A percentile compares a stretch with the other conserved stretches of the same genome.
Evolutionary conservation across 2,888 invertebrate species (phyloP).

Genomic region (Drosophila setosimentum): DNA sequence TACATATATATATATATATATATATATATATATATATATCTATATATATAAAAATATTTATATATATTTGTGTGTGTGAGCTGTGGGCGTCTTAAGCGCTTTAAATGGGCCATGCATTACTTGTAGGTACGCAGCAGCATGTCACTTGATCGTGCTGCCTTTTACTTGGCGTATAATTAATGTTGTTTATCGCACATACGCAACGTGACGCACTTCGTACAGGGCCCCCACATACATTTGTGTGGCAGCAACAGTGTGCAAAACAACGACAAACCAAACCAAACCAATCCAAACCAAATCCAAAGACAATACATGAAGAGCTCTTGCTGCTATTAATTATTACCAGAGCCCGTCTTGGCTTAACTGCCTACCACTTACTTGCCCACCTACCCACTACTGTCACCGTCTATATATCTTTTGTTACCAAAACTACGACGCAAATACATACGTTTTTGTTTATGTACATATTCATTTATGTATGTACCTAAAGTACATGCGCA

Average conservation of each 20-base stretch:
- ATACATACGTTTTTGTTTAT: slow-evolving; percentile 10
- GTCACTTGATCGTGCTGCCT: slow-evolving; percentile 63
- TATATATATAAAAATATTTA: neutral
- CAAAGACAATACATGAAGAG: slow-evolving; percentile 61
- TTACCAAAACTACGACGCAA: slow-evolving; percentile 32
- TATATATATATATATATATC: neutral
- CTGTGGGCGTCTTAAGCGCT: slow-evolving; percentile 48
- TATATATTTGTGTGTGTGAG: slow-evolving; percentile 6
- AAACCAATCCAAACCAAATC: slow-evolving; percentile 7
- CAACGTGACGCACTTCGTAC: slow-evolving; percentile 59
- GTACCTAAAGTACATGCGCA: slow-evolving; percentile 7
- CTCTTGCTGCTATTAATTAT: slow-evolving; percentile 60
- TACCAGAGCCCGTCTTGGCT: slow-evolving; percentile 40
- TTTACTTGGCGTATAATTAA: slow-evolving; percentile 68
- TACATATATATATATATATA: neutral
- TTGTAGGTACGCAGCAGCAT: slow-evolving; percentile 43
- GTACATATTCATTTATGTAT: slow-evolving; percentile 5
- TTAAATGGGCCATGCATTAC: slow-evolving; percentile 57
- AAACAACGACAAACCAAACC: slow-evolving; percentile 3
- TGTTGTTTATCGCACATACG: slow-evolving; percentile 68
- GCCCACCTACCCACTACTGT: slow-evolving; percentile 68
- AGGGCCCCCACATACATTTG: slow-evolving; percentile 28
- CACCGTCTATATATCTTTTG: slow-evolving; percentile 44
- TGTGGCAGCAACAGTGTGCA: slow-evolving; percentile 26
- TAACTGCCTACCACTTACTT: slow-evolving; percentile 64